Base-by-base conservation (phyloP, 2,888 invertebrate species). In the Lacanobia oleracea region DNA sequence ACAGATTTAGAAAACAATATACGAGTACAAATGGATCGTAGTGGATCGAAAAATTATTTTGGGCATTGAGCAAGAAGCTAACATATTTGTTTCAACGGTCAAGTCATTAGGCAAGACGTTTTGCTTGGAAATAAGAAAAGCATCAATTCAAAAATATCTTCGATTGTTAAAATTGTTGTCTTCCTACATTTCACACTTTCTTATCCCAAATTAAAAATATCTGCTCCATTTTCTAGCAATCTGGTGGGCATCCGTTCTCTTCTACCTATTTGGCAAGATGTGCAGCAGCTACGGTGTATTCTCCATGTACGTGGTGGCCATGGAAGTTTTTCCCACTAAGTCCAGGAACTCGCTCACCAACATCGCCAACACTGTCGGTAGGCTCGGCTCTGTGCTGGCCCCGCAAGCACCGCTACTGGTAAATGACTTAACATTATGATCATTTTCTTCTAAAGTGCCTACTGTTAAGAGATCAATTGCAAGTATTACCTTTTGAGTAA, bases 291-390 rank as follows among this genome's bases (percentile, higher is more conserved):
- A 97, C 86, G 97, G 97, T 10, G 96, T 97, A 86, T 97, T 97
- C 86, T 96, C 97, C 21, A 88, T 97, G 83, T 96, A 97, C 88
- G 96, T 97, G 88, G 97, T 97, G 82, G 97, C 97, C 1, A 96
- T 97, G 84, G 97, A 97, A 92, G 95, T 97, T 88, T 97, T 97
- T 90, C 97, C 97, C n/a, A 97, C 97, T 51, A 96, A 96, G 6
- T 93, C 97, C 40, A 91, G 97, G 62, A 97, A 97, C 91, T 97
- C 97, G 0, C 94, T 97, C 80, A 96, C 97, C 89, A 97, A 97
- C 78, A 95, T 96, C 76, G 97, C 97, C 87, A 97, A 97, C 78
- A 97, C 97, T 84, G 94, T 97, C 43, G 97, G 97, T 67, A 93
- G 97, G 64, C 89, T 97, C 59, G 97, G 97, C 33, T 96, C 97